Evolutionary conservation across 2,888 invertebrate species (phyloP).

Genomic region (Phyllotreta striolata): DNA sequence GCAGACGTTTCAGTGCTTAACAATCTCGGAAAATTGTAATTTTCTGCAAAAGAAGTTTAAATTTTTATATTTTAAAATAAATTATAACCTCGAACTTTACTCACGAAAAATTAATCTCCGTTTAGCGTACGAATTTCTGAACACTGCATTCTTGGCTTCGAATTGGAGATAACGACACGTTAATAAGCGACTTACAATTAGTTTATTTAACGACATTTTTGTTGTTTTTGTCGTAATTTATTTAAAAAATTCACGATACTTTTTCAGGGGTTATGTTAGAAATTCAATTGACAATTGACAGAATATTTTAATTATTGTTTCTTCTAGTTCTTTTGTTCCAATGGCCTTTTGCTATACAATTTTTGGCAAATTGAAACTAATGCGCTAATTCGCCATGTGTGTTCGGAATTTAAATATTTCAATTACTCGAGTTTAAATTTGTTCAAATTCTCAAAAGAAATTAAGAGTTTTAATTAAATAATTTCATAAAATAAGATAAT

Average conservation of each 20-base stretch:
- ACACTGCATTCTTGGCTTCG: constrained; percentile 24
- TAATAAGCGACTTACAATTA: constrained; percentile 41
- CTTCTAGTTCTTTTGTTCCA: neutral
- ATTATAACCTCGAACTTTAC: constrained; percentile 34
- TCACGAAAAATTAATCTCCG: constrained; percentile 30
- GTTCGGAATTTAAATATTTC: too few relatives aligned
- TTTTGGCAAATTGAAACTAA: too few relatives aligned
- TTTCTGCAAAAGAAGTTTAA: constrained; percentile 24
- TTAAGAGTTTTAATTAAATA: too few relatives aligned
- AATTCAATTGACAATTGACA: constrained; percentile 3
- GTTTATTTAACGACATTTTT: constrained; percentile 43
- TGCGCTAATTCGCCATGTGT: too few relatives aligned
- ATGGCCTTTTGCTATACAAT: too few relatives aligned
- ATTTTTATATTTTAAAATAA: constrained; percentile 13
- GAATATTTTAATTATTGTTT: neutral
- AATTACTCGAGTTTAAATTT: too few relatives aligned
- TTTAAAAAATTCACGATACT: too few relatives aligned
- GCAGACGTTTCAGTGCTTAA: constrained; percentile 53
- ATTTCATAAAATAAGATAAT: too few relatives aligned
- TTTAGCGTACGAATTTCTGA: constrained; percentile 19
- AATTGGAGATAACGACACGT: constrained; percentile 33
- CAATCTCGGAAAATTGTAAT: constrained; percentile 28
- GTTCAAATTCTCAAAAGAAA: too few relatives aligned
- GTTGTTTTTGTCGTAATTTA: too few relatives aligned
- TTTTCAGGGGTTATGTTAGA: too few relatives aligned